Percentiles rank a stretch among this genome's conserved stretches.
Evolutionary conservation across 2,888 invertebrate genomes (phyloP).

Genomic region (Pegoplata infirma): DNA sequence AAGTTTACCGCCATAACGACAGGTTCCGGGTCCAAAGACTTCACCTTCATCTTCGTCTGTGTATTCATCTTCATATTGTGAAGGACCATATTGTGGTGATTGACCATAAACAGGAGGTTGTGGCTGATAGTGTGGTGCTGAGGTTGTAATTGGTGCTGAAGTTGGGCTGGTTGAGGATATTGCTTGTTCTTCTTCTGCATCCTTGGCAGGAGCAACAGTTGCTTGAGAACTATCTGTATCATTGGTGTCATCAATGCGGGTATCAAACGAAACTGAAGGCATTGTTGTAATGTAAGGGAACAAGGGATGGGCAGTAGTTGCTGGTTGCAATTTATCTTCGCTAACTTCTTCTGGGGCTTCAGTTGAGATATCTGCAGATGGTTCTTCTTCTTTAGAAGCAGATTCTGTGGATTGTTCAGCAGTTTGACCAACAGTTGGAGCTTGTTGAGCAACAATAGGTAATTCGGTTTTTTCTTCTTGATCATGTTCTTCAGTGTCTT

Average conservation of each 20-base stretch:
- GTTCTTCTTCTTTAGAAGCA: conserved; percentile 26
- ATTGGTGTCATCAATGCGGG: conserved; percentile 64
- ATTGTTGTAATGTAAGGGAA: conserved; percentile 67
- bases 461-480: conserved; percentile 35
- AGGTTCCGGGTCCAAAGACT: conserved; percentile 91
- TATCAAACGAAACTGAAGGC: conserved; percentile 63
- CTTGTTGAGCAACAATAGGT: conserved; percentile 50
- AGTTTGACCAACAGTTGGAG: conserved; percentile 34
- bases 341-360: conserved; percentile 60
- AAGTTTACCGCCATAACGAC: conserved; percentile 93
- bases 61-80: conserved; percentile 82
- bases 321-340: conserved; percentile 52
- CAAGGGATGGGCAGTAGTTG: conserved; percentile 71
- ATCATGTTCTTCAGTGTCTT: neutral
- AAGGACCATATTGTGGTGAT: conserved; percentile 73
- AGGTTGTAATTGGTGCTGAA: conserved; percentile 66
- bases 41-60: conserved; percentile 84
- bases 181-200: conserved; percentile 22
- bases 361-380: conserved; percentile 26
- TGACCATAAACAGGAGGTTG: conserved; percentile 71
- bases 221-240: conserved; percentile 41
- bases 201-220: conserved; percentile 19
- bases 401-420: conserved; percentile 47
- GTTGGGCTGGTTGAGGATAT: conserved; percentile 64
- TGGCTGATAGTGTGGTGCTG: conserved; percentile 70